Percentiles rank a stretch among this genome's conserved stretches.
Conservation (phyloP, 1,140 invertebrate genomes). For the Nasonia giraulti region DNA sequence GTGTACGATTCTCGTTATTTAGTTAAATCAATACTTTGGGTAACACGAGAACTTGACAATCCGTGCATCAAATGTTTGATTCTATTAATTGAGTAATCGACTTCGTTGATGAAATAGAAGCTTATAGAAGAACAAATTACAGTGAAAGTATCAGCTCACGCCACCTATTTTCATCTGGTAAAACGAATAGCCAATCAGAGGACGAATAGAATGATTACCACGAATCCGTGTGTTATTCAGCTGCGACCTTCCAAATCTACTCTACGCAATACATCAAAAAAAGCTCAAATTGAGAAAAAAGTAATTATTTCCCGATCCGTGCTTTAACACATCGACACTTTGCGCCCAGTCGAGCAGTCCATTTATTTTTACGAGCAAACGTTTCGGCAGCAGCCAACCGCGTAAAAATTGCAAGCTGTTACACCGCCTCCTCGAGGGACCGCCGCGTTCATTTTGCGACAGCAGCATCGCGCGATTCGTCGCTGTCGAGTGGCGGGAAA, state of each 20-base stretch:
- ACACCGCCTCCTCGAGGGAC: background rate
- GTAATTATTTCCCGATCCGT: background rate
- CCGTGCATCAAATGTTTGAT: background rate
- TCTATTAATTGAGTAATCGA: constrained; percentile 1
- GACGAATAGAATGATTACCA: no score
- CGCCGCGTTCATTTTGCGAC: background rate
- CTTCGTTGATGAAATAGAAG: background rate
- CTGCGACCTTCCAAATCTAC: background rate
- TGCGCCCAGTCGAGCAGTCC: background rate
- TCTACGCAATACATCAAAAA: no score
- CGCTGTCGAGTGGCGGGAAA: no score
- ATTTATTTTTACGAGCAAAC: constrained; percentile 6
- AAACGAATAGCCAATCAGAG: no score
- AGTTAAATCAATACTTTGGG: constrained; percentile 17
- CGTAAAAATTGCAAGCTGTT: background rate
- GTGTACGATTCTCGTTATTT: background rate
- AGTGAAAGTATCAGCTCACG: no score
- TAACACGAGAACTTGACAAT: constrained; percentile 1
- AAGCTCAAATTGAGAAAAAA: no score
- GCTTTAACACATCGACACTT: no score
- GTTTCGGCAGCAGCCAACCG: background rate
- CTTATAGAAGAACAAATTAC: no score
- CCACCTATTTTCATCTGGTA: no score
- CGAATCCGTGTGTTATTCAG: no score
- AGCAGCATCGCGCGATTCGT: no score